Evolutionary conservation across 2,888 invertebrate species (phyloP), one percentile per base, ranked within the genome.

Genomic region (Dolomedes plantarius): DNA sequence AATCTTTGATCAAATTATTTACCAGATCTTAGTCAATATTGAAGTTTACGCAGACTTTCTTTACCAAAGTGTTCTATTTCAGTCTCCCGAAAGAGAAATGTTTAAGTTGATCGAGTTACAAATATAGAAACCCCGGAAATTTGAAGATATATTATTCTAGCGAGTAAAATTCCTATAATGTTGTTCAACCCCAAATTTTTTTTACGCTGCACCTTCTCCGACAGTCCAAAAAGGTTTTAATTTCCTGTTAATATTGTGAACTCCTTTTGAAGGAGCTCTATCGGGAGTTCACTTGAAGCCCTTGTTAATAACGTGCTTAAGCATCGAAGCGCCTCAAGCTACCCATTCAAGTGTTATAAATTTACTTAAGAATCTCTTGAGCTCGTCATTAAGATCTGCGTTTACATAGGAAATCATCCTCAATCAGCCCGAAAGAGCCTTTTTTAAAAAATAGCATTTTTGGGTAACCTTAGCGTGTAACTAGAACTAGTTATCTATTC

Each of bases 311-410:
- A 23, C 56, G 5, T 23, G 19, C 56, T 23, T 46, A 56, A 56
- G 23, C 2, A 56, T 1, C 2, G 19, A 56, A 19, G 56, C 2
- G 19, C 56, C 23, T n/a, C 19, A 23, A 11, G 56, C 56, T 2
- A 56, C 56, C 3, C 23, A 23, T 56, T 56, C 56, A 23, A 56
- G 56, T 19, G 56, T 56, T 56, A 2, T 23, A 56, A 23, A 56
- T 56, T 56, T 56, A 56, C 56, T 56, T 56, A 56, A 56, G 56
- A 56, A 23, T 56, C 56, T 56, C 56, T 56, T 23, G 19, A 56
- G 19, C 13, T 56, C 23, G 5, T 56, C 56, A 23, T 23, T 56
- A 23, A 56, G 16, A 23, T 23, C 1, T 3, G 5, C 56, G 56
- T 23, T 56, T 56, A 23, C 19, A 56, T 23, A 23, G 23, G 23